Percentiles rank a stretch among this genome's conserved stretches.
Evolutionary conservation across 2,888 invertebrate species (phyloP).

Genomic region (Poecilus cupreus): DNA sequence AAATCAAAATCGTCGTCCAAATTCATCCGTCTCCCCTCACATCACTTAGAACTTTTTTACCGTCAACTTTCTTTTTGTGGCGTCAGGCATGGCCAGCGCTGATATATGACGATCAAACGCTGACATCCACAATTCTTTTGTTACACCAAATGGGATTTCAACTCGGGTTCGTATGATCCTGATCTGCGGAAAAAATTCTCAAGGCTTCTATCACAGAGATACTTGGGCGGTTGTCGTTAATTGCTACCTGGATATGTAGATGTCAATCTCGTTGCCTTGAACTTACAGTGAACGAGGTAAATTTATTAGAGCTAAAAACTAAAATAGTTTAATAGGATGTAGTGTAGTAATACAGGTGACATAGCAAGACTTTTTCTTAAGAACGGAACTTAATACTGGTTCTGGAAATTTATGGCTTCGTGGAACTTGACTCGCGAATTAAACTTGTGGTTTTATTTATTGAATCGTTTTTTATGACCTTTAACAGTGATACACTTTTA

Average conservation of each 20-base stretch:
- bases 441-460: not conserved
- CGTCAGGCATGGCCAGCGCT: conserved; percentile 36
- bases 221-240: conserved; percentile 18
- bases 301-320: not conserved
- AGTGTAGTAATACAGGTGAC: not conserved
- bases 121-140: conserved; percentile 58
- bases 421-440: not conserved
- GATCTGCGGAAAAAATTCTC: conserved; percentile 26
- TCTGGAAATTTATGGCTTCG: not conserved
- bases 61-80: conserved; percentile 53
- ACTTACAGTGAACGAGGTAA: not conserved
- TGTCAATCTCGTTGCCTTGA: not conserved
- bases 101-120: conserved; percentile 59
- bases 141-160: conserved; percentile 48
- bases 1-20: conserved; percentile 48
- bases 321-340: not conserved
- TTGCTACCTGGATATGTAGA: not conserved
- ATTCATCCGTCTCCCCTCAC: conserved; percentile 45
- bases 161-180: conserved; percentile 21
- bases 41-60: conserved; percentile 50
- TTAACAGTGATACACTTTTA: not conserved
- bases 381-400: not conserved
- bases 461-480: not conserved
- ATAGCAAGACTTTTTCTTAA: not conserved
- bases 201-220: conserved; percentile 9